These are phyloP conservation scores for Delphinapterus leucas DNA, from an alignment of 2,113 vertebrate species.

Conservation along the genomic window DNA sequence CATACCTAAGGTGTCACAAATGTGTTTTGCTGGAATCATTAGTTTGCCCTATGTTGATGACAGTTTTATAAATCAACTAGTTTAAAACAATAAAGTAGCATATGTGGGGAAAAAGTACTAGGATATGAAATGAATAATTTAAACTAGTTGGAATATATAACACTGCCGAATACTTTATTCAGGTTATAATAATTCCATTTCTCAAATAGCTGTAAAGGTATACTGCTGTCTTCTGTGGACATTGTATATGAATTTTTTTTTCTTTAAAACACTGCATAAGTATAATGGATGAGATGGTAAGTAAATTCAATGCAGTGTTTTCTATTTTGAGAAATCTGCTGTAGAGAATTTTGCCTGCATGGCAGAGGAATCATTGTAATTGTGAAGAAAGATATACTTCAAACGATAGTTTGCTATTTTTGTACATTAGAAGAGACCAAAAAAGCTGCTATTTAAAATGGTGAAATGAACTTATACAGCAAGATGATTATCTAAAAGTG, in stretches of 20 bases:
- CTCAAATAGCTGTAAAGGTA: not conserved
- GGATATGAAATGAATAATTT: constrained; percentile 74
- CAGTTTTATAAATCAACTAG: constrained; percentile 73
- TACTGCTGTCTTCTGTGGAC: not conserved
- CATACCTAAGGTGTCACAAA: constrained; percentile 73
- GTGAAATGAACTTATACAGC: not conserved
- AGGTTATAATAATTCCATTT: constrained; percentile 49
- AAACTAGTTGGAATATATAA: constrained; percentile 39
- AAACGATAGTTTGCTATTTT: not conserved
- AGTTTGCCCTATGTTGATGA: constrained; percentile 59
- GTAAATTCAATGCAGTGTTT: not conserved
- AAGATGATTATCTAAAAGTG: not conserved
- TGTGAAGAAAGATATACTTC: not conserved
- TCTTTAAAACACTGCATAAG: not conserved
- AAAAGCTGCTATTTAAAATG: not conserved
- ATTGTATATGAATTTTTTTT: not conserved
- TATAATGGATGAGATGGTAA: not conserved
- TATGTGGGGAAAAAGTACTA: constrained; percentile 42
- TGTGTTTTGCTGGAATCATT: constrained; percentile 75
- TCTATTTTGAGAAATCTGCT: not conserved
- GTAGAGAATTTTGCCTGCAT: not conserved
- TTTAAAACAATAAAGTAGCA: constrained; percentile 55
- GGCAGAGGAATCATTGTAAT: not conserved
- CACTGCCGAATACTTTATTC: constrained; percentile 43
- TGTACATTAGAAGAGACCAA: not conserved